These are phyloP conservation scores for Rhea americana DNA, from an alignment of 2,113 vertebrate genomes.

Conservation along the genomic window DNA sequence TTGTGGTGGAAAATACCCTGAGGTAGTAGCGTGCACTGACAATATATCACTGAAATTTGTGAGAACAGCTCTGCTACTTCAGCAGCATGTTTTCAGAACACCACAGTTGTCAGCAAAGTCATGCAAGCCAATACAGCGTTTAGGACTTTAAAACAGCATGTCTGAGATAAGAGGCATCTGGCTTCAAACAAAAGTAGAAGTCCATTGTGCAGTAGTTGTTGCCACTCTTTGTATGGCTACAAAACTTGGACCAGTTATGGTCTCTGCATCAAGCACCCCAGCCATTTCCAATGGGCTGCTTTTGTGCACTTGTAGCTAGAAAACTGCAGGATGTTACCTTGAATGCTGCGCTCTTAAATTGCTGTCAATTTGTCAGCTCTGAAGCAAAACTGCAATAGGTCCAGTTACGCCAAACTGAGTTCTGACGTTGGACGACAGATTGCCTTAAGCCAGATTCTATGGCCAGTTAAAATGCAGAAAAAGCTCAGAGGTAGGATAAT, in stretches of 20 bases:
- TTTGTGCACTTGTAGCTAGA: not conserved
- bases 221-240: not conserved
- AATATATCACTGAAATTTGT: not conserved
- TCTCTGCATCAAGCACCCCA: not conserved
- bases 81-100: not conserved
- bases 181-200: not conserved
- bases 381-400: not conserved
- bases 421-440: not conserved
- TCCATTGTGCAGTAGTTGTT: not conserved
- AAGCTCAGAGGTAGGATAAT: not conserved
- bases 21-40: constrained; percentile 4
- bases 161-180: constrained; percentile 20
- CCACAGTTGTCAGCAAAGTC: not conserved
- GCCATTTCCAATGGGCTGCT: not conserved
- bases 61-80: not conserved
- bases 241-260: rapidly evolving
- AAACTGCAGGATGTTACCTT: not conserved
- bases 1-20: constrained; percentile 44
- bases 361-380: not conserved
- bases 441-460: not conserved
- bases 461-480: not conserved
- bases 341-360: not conserved
- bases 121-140: not conserved
- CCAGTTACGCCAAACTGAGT: not conserved
- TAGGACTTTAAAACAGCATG: not conserved